Conservation (phyloP, 2,797 vertebrate genomes). For the Parotocinclus haroldoi region DNA sequence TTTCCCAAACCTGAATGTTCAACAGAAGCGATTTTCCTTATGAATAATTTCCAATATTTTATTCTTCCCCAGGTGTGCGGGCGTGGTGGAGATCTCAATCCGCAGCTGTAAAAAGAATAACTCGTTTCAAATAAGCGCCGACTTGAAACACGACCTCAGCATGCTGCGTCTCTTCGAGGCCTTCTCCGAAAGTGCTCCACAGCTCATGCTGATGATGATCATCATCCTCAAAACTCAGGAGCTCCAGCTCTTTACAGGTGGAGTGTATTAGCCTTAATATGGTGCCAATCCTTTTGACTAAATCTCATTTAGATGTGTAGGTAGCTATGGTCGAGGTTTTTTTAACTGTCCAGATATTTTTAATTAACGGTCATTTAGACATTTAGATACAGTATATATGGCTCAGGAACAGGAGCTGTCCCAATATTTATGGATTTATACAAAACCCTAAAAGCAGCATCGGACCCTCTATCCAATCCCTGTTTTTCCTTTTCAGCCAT, state of each 20-base stretch:
- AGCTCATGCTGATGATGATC: conserved; percentile 79
- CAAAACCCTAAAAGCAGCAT: background rate
- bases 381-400: no score
- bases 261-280: no score
- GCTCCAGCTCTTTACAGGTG: conserved; percentile 67
- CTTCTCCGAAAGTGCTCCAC: conserved; percentile 84
- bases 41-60: background rate
- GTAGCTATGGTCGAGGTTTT: no score
- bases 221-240: conserved; percentile 62
- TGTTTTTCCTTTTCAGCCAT: conserved; percentile 65
- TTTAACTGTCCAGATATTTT: no score
- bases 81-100: conserved; percentile 52
- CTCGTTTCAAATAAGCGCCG: fast-evolving
- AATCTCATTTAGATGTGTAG: no score
- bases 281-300: no score
- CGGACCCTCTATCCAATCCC: background rate
- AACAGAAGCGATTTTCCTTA: background rate
- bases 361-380: no score
- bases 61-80: conserved; percentile 50
- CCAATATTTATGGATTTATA: background rate
- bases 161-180: conserved; percentile 85
- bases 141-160: conserved; percentile 79
- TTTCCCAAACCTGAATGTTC: no score
- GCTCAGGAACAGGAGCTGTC: no score
- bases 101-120: fast-evolving